Base-by-base conservation (phyloP, 2,113 vertebrate species). In the Pelecanoides urinatrix region DNA sequence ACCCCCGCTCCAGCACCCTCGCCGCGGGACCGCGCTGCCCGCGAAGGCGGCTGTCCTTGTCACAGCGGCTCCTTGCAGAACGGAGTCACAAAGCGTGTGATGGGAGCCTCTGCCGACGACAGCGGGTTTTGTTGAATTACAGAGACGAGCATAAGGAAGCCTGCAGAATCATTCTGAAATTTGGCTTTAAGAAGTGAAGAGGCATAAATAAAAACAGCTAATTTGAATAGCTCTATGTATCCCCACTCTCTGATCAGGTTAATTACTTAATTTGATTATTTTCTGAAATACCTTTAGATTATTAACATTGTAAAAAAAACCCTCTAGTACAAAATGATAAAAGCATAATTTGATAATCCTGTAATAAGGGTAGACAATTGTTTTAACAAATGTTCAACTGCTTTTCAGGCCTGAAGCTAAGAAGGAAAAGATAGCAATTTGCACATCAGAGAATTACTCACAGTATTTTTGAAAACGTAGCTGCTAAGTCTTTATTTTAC, bases 401-500 rank as follows among this genome's bases (percentile, higher is more conserved):
- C 68, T 97, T 96, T 94, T 96, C 94, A 94, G 40, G 56, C 86
- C 95, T 88, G 63, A 92, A 97, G 78, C 76, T 91, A 97, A 88
- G 87, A 92, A 95, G 38, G 72, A 90, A 95, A 70, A 94, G 75
- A 93, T 20, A 92, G 82, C 47, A 96, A 93, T 94, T 97, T 95
- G 47, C 55, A 90, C 90, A 92, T 89, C 50, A 97, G 76, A 97
- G 92, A 96, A 96, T 90, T 92, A 92, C 45, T 92, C 86, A 34
- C 26, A 40, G 29, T 93, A 94, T 92, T 97, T 96, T 96, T 1
- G 8, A 91, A 96, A 95, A 92, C 1, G 4, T 58, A 93, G 76
- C 89, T 93, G 80, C 49, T 96, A 90, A 95, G 62, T 82, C 91
- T 97, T 96, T 92, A 91, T 95, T 96, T 96, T 72, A 95, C 53